phyloP scores from a whole-genome alignment of 1,140 invertebrate species.

The Drosophila bocki region DNA sequence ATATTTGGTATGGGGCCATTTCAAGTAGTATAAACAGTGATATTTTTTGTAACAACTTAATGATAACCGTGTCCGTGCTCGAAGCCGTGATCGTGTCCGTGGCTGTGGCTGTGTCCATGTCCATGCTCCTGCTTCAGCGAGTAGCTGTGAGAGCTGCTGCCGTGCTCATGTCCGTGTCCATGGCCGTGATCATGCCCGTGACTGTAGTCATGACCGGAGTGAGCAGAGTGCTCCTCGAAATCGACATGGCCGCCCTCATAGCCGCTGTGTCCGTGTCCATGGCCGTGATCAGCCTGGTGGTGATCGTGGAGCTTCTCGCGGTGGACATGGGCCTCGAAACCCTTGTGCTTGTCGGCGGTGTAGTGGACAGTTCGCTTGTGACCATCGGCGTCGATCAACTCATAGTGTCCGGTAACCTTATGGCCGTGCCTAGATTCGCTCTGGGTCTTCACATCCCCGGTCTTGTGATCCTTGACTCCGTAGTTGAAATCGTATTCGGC shows the following conservation, averaged over 20 bases:
- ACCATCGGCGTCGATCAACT: conserved; percentile 85
- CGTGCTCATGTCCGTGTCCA: conserved; percentile 39
- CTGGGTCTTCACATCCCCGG: conserved; percentile 72
- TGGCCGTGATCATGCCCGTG: conserved; percentile 52
- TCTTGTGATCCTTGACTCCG: conserved; percentile 77
- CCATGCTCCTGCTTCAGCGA: conserved; percentile 52
- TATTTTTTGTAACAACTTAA: conserved; percentile 14
- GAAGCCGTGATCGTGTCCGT: conserved; percentile 17
- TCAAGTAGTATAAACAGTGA: conserved; percentile 31
- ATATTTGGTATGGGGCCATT: conserved; percentile 52
- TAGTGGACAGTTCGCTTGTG: conserved; percentile 85
- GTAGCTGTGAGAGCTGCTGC: conserved; percentile 39
- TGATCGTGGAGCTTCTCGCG: conserved; percentile 83
- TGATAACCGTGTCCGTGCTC: conserved; percentile 65
- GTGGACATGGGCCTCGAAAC: conserved; percentile 83
- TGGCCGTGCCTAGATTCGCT: conserved; percentile 71
- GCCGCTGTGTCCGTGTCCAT: conserved; percentile 60
- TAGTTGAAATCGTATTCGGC: conserved; percentile 76
- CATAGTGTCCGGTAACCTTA: conserved; percentile 83
- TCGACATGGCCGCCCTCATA: conserved; percentile 69
- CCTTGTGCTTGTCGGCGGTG: conserved; percentile 83
- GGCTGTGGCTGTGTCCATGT: conserved; percentile 49
- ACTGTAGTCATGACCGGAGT: conserved; percentile 46
- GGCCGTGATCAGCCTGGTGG: conserved; percentile 70
- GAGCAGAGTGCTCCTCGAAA: conserved; percentile 58